phyloP scores from a whole-genome alignment of 1,140 invertebrate genomes.

The Pseudomyrmex sp. region DNA sequence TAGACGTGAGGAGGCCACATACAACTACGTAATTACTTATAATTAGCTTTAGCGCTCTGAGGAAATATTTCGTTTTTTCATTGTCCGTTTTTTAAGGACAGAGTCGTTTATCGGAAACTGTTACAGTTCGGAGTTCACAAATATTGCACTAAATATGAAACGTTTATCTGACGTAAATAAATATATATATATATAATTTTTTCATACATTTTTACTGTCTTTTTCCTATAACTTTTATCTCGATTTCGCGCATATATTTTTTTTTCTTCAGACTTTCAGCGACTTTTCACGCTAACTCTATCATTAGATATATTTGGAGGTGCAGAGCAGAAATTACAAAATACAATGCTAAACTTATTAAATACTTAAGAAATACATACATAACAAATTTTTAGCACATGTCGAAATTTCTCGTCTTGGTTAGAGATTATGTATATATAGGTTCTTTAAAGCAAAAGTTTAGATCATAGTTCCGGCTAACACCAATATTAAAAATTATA shows the following conservation, averaged over 20 bases:
- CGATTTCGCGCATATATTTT: constrained; percentile 4
- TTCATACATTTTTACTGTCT: not conserved
- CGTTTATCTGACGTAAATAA: constrained; percentile 30
- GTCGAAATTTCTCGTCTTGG: no score
- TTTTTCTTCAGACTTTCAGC: not conserved
- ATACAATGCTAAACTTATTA: not conserved
- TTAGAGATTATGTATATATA: not conserved
- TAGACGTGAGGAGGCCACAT: not conserved
- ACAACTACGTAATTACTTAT: not conserved
- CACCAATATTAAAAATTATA: constrained; percentile 34
- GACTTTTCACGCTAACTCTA: constrained; percentile 40
- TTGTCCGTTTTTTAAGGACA: not conserved
- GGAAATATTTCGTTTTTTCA: not conserved
- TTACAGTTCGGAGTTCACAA: not conserved
- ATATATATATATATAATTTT: constrained; percentile 5
- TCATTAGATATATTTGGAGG: constrained; percentile 46
- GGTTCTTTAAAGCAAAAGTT: constrained; percentile 17
- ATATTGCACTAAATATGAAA: not conserved
- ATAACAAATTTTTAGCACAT: constrained; percentile 13
- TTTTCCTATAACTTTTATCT: no score
- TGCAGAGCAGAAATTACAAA: not conserved
- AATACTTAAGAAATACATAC: not conserved
- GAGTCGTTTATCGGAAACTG: not conserved
- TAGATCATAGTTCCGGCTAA: not conserved
- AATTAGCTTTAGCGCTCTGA: not conserved